These are phyloP conservation scores for Oeneis ivallda DNA, from an alignment of 2,888 invertebrate species.

Conservation along the genomic window DNA sequence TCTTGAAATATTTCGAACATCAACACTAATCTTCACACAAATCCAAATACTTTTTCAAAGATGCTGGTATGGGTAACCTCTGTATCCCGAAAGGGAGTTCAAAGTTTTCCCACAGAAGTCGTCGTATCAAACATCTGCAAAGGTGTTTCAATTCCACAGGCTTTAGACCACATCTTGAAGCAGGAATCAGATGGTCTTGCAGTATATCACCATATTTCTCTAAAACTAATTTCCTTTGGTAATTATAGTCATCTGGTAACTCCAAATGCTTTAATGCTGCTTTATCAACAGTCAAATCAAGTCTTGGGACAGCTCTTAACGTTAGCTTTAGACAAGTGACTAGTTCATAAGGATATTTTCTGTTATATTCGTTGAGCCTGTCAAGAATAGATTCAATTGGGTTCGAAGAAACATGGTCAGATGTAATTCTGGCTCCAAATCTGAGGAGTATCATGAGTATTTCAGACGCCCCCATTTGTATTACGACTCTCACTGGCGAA, in stretches of 20 bases:
- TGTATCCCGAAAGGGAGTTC: constrained; percentile 88
- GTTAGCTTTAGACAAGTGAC: constrained; percentile 86
- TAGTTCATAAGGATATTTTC: constrained; percentile 85
- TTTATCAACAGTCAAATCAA: constrained; percentile 75
- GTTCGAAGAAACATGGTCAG: constrained; percentile 82
- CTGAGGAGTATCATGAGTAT: constrained; percentile 87
- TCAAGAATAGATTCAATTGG: constrained; percentile 85
- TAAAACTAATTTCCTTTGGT: constrained; percentile 65
- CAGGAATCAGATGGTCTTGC: constrained; percentile 82
- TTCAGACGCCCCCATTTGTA: constrained; percentile 88
- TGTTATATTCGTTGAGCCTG: constrained; percentile 83
- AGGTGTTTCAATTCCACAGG: constrained; percentile 89
- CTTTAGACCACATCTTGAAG: constrained; percentile 81
- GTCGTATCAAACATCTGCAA: constrained; percentile 86
- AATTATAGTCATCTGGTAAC: constrained; percentile 70
- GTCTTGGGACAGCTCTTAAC: constrained; percentile 83
- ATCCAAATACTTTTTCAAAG: constrained; percentile 87
- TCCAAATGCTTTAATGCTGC: constrained; percentile 57
- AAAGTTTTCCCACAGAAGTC: constrained; percentile 84
- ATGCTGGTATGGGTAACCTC: constrained; percentile 84
- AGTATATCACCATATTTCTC: constrained; percentile 77
- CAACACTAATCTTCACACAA: constrained; percentile 84
- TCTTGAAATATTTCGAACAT: not conserved
- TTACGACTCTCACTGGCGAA: constrained; percentile 86
- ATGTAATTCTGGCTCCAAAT: constrained; percentile 84